Evolutionary conservation across 2,113 vertebrate genomes (phyloP).

Genomic region (Leptosomus discolor): DNA sequence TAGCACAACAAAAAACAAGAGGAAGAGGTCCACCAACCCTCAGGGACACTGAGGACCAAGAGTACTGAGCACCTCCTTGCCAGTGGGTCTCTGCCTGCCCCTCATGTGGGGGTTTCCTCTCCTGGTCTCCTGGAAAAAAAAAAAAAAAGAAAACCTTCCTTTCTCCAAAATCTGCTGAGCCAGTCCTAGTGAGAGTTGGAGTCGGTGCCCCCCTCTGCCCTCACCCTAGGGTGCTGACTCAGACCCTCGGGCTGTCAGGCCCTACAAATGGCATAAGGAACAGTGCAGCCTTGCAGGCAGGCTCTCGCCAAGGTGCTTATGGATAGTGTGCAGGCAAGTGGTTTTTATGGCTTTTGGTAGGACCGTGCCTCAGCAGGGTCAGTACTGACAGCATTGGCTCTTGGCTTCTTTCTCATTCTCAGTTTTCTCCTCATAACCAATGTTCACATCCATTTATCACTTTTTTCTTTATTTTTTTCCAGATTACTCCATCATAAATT

Average conservation of each 20-base stretch:
- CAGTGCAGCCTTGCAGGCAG: neutral
- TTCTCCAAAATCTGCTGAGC: neutral
- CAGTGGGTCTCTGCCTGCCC: neutral
- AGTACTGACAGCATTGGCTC: neutral
- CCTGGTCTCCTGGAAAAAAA: fast-evolving
- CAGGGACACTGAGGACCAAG: neutral
- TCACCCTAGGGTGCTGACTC: fast-evolving
- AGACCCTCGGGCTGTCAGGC: neutral
- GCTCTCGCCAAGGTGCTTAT: neutral
- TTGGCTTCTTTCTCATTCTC: neutral
- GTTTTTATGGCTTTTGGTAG: neutral
- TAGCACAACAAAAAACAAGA: neutral
- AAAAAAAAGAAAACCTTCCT: neutral
- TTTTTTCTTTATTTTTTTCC: neutral
- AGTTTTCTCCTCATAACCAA: neutral
- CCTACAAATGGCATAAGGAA: neutral
- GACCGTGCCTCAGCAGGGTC: neutral
- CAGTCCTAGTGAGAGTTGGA: neutral
- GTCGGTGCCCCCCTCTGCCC: neutral
- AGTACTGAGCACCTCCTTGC: neutral
- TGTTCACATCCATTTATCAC: neutral
- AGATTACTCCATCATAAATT: neutral
- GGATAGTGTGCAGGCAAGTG: neutral
- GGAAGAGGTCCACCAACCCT: neutral
- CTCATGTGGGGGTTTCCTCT: fast-evolving